Conservation (phyloP, 2,888 invertebrate species). For the Heliconius ethilla region DNA sequence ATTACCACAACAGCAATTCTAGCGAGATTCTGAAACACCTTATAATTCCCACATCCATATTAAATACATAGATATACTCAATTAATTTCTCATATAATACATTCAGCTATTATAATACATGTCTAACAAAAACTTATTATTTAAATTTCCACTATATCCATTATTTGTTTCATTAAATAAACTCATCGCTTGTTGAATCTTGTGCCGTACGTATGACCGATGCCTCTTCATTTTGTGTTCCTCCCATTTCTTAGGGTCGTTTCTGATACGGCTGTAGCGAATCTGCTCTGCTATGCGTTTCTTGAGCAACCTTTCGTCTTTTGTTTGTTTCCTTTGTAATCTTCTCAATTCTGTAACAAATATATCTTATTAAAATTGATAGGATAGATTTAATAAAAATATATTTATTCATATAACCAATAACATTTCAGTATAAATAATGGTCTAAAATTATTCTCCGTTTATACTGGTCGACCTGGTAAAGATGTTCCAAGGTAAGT, state of each 20-base stretch:
- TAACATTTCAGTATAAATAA: too few species aligned
- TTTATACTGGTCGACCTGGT: too few species aligned
- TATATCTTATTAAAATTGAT: background rate
- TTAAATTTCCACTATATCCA: background rate
- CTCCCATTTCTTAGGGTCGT: slow-evolving; percentile 38
- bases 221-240: slow-evolving; percentile 31
- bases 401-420: too few species aligned
- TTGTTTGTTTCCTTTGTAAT: slow-evolving; percentile 31
- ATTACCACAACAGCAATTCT: background rate
- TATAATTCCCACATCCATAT: background rate
- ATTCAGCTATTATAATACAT: slow-evolving; percentile 23
- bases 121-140: slow-evolving; percentile 1
- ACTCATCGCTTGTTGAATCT: slow-evolving; percentile 4
- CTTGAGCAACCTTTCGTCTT: slow-evolving; percentile 28
- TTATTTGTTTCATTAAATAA: slow-evolving; percentile 21
- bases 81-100: background rate
- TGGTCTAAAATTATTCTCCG: too few species aligned
- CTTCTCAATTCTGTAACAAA: background rate
- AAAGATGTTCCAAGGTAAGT: too few species aligned
- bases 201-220: slow-evolving; percentile 25
- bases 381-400: background rate
- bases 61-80: background rate
- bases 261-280: slow-evolving; percentile 37
- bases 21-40: background rate
- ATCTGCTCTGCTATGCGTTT: slow-evolving; percentile 35